These are phyloP conservation scores for Psittacula cyanocephala DNA, from an alignment of 2,113 vertebrate species.

Conservation along the genomic window DNA sequence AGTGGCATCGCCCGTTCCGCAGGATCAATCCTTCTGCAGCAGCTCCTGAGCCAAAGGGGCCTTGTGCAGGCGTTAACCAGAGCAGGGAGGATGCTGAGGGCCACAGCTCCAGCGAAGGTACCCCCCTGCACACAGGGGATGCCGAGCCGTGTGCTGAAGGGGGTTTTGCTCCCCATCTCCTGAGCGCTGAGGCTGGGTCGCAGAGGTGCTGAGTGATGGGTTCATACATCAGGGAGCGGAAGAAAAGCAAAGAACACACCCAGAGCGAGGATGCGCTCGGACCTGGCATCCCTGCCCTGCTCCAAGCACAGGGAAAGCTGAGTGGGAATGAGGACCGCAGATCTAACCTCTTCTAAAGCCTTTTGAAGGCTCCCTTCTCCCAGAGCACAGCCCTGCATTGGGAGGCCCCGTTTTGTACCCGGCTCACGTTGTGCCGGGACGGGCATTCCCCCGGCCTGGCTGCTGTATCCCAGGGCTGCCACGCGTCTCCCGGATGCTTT, in stretches of 20 bases:
- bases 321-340: accelerated
- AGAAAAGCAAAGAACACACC: background rate
- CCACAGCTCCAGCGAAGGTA: accelerated
- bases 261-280: accelerated
- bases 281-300: background rate
- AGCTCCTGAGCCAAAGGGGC: background rate
- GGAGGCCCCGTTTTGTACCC: background rate
- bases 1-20: accelerated
- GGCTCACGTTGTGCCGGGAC: background rate
- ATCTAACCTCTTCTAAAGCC: background rate
- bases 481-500: background rate
- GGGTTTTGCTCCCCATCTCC: background rate
- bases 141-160: accelerated
- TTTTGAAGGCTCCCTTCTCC: accelerated
- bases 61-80: accelerated
- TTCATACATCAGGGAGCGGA: accelerated
- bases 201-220: accelerated
- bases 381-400: background rate
- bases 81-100: background rate
- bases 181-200: accelerated
- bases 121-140: background rate
- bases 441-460: background rate
- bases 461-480: slow-evolving; percentile 28
- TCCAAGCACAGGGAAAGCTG: accelerated
- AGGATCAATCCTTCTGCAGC: background rate